Evolutionary conservation across 2,113 vertebrate genomes (phyloP).

Genomic region (Monarcha castaneiventris): DNA sequence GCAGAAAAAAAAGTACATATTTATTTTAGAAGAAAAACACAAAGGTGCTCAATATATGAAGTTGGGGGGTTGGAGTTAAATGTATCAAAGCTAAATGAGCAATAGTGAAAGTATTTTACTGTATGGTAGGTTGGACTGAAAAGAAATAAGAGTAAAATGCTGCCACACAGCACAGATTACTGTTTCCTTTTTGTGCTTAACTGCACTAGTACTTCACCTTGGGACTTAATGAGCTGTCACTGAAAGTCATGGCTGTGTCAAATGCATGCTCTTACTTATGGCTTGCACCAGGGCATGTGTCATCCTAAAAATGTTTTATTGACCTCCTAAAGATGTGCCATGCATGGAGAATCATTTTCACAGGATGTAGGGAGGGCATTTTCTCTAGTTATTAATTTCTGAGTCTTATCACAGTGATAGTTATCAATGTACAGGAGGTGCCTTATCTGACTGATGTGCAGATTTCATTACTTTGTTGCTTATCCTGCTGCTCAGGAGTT

Average conservation of each 20-base stretch:
- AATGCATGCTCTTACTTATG: not conserved
- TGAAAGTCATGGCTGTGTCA: conserved; percentile 4
- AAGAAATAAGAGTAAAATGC: not conserved
- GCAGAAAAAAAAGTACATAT: not conserved
- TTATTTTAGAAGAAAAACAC: not conserved
- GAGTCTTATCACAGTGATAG: not conserved
- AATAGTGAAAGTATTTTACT: not conserved
- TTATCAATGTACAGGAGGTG: not conserved
- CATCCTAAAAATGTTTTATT: conserved; percentile 19
- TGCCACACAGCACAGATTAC: not conserved
- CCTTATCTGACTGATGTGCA: not conserved
- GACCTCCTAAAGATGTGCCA: not conserved
- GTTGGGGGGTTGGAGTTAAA: not conserved
- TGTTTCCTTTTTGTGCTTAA: not conserved
- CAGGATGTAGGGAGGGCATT: not conserved
- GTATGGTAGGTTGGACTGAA: not conserved
- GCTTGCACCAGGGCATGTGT: not conserved
- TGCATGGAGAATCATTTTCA: not conserved
- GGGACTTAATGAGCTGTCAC: not conserved
- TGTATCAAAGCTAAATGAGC: not conserved
- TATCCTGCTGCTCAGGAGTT: not conserved
- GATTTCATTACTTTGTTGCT: not conserved
- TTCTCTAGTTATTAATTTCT: conserved; percentile 22
- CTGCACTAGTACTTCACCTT: not conserved
- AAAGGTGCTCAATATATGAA: not conserved